Percentiles rank a stretch among this genome's conserved stretches.
Evolutionary conservation across 1,140 invertebrate genomes (phyloP).

Genomic region (Platyura marginata): DNA sequence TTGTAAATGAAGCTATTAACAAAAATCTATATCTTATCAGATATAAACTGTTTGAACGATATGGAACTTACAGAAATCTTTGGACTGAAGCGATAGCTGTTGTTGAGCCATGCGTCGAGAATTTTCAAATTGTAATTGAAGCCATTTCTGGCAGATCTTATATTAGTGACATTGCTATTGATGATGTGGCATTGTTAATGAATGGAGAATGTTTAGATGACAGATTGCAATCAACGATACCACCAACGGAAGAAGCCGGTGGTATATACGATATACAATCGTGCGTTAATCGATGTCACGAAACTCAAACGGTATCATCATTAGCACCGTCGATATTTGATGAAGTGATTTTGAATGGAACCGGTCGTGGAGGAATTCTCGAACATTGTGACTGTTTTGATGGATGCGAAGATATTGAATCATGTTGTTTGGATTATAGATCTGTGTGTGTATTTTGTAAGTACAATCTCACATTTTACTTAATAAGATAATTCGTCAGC

Average conservation of each 20-base stretch:
- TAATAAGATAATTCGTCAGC: no score
- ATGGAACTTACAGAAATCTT: neutral
- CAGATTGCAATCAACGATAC: neutral
- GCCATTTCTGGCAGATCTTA: neutral
- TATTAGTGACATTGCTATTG: neutral
- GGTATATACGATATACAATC: neutral
- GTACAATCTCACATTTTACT: neutral
- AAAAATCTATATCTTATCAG: no score
- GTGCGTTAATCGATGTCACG: neutral
- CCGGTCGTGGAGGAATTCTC: neutral
- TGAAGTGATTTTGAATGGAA: neutral
- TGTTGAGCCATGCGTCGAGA: neutral
- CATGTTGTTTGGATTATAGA: neutral
- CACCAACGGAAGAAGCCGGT: neutral
- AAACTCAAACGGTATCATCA: neutral
- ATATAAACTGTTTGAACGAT: no score
- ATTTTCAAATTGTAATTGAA: neutral
- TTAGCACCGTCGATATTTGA: no score
- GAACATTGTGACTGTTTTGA: neutral
- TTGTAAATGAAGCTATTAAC: no score
- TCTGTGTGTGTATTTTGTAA: neutral
- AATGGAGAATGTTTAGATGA: neutral
- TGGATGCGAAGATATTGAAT: neutral
- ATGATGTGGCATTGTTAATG: neutral
- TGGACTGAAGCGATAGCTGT: neutral